Evolutionary conservation across 2,888 invertebrate genomes (phyloP).

Genomic region (Coenonympha arcania): DNA sequence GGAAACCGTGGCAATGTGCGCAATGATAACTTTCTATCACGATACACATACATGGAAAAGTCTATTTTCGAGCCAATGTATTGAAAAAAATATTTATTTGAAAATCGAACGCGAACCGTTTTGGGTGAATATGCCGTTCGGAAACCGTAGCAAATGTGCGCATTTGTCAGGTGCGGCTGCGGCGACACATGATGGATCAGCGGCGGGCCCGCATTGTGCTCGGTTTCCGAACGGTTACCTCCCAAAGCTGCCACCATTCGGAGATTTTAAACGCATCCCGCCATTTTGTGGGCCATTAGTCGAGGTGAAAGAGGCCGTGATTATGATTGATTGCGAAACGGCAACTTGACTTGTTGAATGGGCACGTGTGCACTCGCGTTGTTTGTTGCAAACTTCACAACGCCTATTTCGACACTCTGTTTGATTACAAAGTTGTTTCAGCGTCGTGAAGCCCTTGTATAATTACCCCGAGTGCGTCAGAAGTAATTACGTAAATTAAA

Average conservation of each 20-base stretch:
- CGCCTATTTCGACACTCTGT: constrained; percentile 30
- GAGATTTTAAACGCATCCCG: constrained; percentile 70
- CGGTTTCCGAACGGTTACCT: constrained; percentile 68
- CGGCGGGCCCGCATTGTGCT: constrained; percentile 53
- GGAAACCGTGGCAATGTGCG: constrained; percentile 13
- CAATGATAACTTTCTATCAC: no score
- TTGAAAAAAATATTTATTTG: constrained; percentile 8
- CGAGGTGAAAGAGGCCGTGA: constrained; percentile 70
- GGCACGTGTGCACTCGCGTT: constrained; percentile 55
- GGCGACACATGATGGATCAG: constrained; percentile 67
- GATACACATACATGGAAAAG: no score
- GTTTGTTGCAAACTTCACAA: constrained; percentile 50
- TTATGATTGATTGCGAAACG: constrained; percentile 71
- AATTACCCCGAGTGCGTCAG: constrained; percentile 21
- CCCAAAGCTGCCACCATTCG: constrained; percentile 58
- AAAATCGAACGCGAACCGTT: neutral
- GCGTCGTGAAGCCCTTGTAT: constrained; percentile 15
- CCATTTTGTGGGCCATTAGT: constrained; percentile 72
- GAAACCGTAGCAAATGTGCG: constrained; percentile 13
- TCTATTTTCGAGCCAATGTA: no score
- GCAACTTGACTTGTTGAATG: constrained; percentile 66
- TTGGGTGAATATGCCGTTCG: constrained; percentile 1
- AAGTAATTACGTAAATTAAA: constrained; percentile 15
- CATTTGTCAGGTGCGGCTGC: constrained; percentile 19
- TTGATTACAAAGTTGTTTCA: constrained; percentile 30